Conservation (phyloP, 1,140 invertebrate species). For the Cryptotermes secundus region DNA sequence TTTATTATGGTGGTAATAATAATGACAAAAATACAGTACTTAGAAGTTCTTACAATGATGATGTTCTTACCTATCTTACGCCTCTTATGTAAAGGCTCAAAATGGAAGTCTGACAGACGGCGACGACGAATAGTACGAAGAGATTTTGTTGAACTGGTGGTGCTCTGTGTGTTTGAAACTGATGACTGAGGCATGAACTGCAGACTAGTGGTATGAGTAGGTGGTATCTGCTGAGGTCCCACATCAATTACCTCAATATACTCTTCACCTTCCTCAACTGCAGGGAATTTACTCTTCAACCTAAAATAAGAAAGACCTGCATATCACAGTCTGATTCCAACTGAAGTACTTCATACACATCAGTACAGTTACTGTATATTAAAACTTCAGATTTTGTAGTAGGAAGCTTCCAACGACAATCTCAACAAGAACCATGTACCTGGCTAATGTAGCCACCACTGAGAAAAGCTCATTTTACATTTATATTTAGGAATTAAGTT, state of each 20-base stretch:
- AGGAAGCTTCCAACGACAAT: no score
- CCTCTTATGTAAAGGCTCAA: slow-evolving; percentile 10
- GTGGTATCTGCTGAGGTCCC: neutral
- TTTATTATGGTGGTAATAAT: no score
- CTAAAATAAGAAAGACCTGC: neutral
- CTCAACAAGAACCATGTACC: no score
- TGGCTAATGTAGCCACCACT: no score
- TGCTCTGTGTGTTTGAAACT: neutral
- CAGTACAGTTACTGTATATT: no score
- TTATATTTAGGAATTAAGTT: no score
- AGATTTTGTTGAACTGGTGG: neutral
- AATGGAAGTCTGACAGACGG: slow-evolving; percentile 24
- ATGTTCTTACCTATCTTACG: slow-evolving; percentile 1
- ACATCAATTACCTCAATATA: slow-evolving; percentile 3
- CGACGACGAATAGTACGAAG: slow-evolving; percentile 4
- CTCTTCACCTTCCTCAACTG: slow-evolving; percentile 1
- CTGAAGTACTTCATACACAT: no score
- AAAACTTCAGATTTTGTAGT: no score
- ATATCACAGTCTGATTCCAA: no score
- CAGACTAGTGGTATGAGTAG: neutral
- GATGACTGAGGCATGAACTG: neutral
- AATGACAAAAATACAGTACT: no score
- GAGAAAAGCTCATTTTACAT: no score
- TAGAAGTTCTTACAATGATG: no score
- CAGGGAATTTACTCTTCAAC: neutral